Conservation (phyloP, 2,113 vertebrate species). For the Xyliphius kryptos region DNA sequence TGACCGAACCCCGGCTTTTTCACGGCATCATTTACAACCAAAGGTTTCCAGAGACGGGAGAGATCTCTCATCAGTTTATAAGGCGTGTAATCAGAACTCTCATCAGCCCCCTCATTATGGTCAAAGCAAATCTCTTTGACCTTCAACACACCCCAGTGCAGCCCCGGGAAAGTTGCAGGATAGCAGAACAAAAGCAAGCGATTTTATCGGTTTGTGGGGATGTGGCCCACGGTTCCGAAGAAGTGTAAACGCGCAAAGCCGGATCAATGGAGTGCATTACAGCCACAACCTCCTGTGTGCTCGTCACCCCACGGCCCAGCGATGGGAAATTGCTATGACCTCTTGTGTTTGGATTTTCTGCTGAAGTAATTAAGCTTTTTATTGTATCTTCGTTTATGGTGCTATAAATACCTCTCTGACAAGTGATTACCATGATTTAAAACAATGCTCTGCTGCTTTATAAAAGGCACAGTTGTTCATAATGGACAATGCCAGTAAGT, state of each 20-base stretch:
- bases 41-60: no score
- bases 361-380: slow-evolving; percentile 39
- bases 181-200: slow-evolving; percentile 1
- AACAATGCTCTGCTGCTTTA: slow-evolving; percentile 6
- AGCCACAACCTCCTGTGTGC: slow-evolving; percentile 19
- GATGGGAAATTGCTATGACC: slow-evolving; percentile 35
- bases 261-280: slow-evolving; percentile 34
- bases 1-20: no score
- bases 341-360: slow-evolving; percentile 24
- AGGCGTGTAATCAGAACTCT: slow-evolving; percentile 24
- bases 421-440: slow-evolving; percentile 29
- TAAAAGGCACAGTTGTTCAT: slow-evolving; percentile 14
- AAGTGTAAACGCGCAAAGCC: slow-evolving; percentile 22
- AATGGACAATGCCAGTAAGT: neutral
- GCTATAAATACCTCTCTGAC: slow-evolving; percentile 35
- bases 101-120: slow-evolving; percentile 11
- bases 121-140: slow-evolving; percentile 18
- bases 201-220: slow-evolving; percentile 15
- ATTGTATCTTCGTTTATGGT: slow-evolving; percentile 30
- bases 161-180: slow-evolving; percentile 3
- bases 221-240: slow-evolving; percentile 9
- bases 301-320: slow-evolving; percentile 25
- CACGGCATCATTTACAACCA: no score
- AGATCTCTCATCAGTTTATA: slow-evolving; percentile 19
- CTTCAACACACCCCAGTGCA: slow-evolving; percentile 7